Evolutionary conservation across 2,888 invertebrate species (phyloP), one percentile per base, ranked within the genome.

Genomic region (Lamellibrachia columna): DNA sequence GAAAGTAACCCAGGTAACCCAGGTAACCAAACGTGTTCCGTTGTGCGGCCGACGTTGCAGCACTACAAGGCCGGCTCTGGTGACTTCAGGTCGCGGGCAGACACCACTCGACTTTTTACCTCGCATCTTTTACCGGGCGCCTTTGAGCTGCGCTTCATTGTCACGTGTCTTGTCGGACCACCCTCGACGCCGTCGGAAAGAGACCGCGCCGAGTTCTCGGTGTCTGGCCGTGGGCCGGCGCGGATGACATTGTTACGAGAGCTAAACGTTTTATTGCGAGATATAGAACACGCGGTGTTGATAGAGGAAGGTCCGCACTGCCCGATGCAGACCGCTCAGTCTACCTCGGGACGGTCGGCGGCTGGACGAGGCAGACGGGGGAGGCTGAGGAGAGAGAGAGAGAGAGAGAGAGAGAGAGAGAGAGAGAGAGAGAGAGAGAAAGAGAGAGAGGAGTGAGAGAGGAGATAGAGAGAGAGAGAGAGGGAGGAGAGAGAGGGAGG

Each of bases 241-340:
- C 22, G 75, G 22, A 22, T 40, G 55, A 75, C 75, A 75, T 75
- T 75, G 75, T 75, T 75, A 11, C 2, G 75, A 75, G 75, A 75
- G 75, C 75, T 75, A 75, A 75, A 75, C 75, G 75, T 75, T 75
- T 75, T 75, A 75, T 75, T 75, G 75, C 75, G 75, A 75, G 75
- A 75, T 40, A 40, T 75, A 75, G 75, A 75, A 75, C 75, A 75
- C 75, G 75, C 22, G 22, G 75, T 15, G 75, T 75, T 75, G 75
- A 75, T 75, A 75, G 75, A 75, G 75, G 75, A 75, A 6, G 75
- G 15, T 40, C 40, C 40, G 40, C 40, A 40, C 40, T 40, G 75
- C 75, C 22, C 15, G 11, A 15, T 55, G 75, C 15, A 15, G 75
- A 22, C 4, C 6, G 58, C 40, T 40, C 40, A 58, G 58, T 58